Evolutionary conservation across 2,113 vertebrate genomes (phyloP).

Genomic region (Perccottus glenii): DNA sequence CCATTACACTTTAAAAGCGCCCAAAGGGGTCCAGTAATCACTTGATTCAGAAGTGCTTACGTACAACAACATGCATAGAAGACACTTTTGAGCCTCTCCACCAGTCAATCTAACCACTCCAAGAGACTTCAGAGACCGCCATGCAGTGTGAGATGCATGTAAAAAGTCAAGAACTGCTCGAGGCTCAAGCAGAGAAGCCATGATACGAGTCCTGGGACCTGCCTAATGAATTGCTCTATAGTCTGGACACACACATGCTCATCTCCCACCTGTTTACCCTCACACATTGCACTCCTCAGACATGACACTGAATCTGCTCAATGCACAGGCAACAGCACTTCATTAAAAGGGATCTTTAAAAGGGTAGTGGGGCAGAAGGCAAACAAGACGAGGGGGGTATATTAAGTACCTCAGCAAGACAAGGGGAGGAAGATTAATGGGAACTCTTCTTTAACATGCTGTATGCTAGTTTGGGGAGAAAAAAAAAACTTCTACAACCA

Average conservation of each 20-base stretch:
- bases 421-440: constrained; percentile 35
- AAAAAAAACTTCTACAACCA: not conserved
- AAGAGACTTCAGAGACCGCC: constrained; percentile 34
- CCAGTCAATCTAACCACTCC: constrained; percentile 23
- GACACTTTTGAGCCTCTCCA: constrained; percentile 24
- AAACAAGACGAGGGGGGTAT: constrained; percentile 34
- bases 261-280: constrained; percentile 50
- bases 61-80: constrained; percentile 28
- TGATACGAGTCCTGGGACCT: constrained; percentile 46
- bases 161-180: constrained; percentile 22
- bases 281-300: constrained; percentile 46
- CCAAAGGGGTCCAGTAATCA: constrained; percentile 43
- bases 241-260: constrained; percentile 64
- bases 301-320: constrained; percentile 36
- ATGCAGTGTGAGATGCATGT: constrained; percentile 32
- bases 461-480: constrained; percentile 1
- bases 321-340: constrained; percentile 55
- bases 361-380: constrained; percentile 37
- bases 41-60: constrained; percentile 11
- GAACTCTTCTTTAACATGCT: constrained; percentile 1
- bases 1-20: constrained; percentile 35
- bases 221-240: constrained; percentile 65
- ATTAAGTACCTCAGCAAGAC: constrained; percentile 41
- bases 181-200: constrained; percentile 36
- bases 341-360: constrained; percentile 58